These are phyloP conservation scores for Corapipo altera DNA, from an alignment of 2,113 vertebrate species.

Conservation along the genomic window DNA sequence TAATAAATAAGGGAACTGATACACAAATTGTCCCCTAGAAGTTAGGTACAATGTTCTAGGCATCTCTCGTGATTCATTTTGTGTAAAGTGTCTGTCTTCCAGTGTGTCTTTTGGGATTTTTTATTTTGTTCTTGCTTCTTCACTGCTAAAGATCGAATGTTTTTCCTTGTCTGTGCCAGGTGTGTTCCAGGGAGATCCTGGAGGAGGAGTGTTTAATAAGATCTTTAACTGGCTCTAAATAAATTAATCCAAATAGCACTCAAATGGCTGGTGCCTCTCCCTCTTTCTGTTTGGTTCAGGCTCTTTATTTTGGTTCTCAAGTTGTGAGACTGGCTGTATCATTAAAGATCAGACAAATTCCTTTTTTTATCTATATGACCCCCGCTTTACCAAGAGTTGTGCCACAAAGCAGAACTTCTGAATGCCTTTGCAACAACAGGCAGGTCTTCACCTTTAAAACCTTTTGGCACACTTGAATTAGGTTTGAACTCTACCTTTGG, in stretches of 20 bases:
- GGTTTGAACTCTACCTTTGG: neutral
- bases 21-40: neutral
- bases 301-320: neutral
- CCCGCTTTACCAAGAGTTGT: neutral
- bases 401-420: neutral
- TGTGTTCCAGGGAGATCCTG: neutral
- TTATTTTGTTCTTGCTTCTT: neutral
- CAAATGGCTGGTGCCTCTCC: neutral
- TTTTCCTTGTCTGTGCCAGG: neutral
- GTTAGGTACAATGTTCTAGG: neutral
- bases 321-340: neutral
- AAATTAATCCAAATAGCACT: neutral
- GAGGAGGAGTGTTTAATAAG: neutral
- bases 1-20: neutral
- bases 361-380: neutral
- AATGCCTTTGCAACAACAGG: neutral
- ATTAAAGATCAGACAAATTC: neutral
- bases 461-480: accelerated
- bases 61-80: neutral
- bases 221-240: neutral
- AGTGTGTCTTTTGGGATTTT: neutral
- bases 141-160: neutral
- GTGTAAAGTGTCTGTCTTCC: neutral
- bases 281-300: neutral
- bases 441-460: neutral